Evolutionary conservation across 2,113 vertebrate genomes (phyloP), one percentile per base, ranked within the genome.

Genomic region (Paramormyrops kingsleyae): DNA sequence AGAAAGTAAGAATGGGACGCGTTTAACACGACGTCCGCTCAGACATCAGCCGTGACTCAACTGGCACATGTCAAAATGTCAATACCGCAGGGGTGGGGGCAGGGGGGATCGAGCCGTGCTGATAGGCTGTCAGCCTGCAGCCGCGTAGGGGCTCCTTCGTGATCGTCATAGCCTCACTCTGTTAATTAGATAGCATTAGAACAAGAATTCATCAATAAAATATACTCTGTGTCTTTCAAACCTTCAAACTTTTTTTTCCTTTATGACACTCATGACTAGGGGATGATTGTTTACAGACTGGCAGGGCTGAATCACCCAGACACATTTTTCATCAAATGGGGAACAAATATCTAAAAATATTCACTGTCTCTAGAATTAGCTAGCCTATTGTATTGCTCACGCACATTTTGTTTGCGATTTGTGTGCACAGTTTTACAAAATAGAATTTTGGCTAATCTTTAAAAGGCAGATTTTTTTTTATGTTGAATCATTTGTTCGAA

Each of bases 91-190:
- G 77, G 86, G 91, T 91, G 92, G 88, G 91, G 92, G 92, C 89
- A 89, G 83, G 90, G 90, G 90, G 13, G 44, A 56, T 31, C 50
- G 59, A 21, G 56, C 66, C 39, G 56, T 86, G 89, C 91, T 83
- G 93, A 94, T 90, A 90, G 89, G 93, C 87, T 91, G 89, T 91
- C 88, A 90, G 87, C n/a, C 44, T 66, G 53, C 39, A 4, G 49
- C 39, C 21, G 9, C 31, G 49, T 15, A 19, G 10, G 35, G 74
- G 27, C 10, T 56, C n/a, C 12, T 4, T 35, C n/a, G 1, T 7
- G 47, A 1, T 15, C 24, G 9, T 31, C 85, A 87, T 2, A 4
- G 46, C 49, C 47, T 5, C 27, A 12, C 46, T 49, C 35, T 87
- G 49, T 87, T 87, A 53, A 87, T 52, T 35, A 87, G 46, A 47